phyloP scores from a whole-genome alignment of 2,888 invertebrate species.

The Archips crataeganus region DNA sequence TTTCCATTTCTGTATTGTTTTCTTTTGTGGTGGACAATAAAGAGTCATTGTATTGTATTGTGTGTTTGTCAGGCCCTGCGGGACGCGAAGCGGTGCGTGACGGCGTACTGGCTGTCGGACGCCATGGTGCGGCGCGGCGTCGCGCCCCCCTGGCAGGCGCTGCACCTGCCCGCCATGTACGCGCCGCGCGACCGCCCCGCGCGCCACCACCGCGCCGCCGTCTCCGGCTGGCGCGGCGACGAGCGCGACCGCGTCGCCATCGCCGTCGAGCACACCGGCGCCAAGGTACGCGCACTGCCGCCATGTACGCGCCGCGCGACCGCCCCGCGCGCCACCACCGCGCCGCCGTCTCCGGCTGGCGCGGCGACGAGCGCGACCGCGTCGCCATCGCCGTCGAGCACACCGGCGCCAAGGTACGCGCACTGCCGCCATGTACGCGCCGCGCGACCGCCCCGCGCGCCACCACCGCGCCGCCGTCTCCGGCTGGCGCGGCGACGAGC shows the following conservation, averaged over 20 bases:
- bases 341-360: conserved; percentile 95
- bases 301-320: conserved; percentile 88
- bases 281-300: conserved; percentile 94
- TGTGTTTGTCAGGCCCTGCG: conserved; percentile 80
- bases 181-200: conserved; percentile 90
- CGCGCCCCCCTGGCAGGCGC: conserved; percentile 96
- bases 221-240: conserved; percentile 96
- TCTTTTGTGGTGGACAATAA: too few relatives aligned
- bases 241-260: conserved; percentile 93
- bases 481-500: conserved; percentile 96
- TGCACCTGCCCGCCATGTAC: conserved; percentile 94
- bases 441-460: conserved; percentile 89
- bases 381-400: conserved; percentile 94
- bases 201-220: conserved; percentile 91
- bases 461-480: conserved; percentile 94
- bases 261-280: conserved; percentile 95
- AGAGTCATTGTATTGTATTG: neutral
- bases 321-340: conserved; percentile 91
- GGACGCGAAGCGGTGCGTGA: conserved; percentile 90
- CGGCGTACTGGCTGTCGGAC: conserved; percentile 97
- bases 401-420: conserved; percentile 95
- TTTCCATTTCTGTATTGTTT: too few relatives aligned
- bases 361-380: conserved; percentile 92
- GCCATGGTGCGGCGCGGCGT: conserved; percentile 94
- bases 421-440: conserved; percentile 90